Evolutionary conservation across 2,113 vertebrate species (phyloP).

Genomic region (Vombatus ursinus): DNA sequence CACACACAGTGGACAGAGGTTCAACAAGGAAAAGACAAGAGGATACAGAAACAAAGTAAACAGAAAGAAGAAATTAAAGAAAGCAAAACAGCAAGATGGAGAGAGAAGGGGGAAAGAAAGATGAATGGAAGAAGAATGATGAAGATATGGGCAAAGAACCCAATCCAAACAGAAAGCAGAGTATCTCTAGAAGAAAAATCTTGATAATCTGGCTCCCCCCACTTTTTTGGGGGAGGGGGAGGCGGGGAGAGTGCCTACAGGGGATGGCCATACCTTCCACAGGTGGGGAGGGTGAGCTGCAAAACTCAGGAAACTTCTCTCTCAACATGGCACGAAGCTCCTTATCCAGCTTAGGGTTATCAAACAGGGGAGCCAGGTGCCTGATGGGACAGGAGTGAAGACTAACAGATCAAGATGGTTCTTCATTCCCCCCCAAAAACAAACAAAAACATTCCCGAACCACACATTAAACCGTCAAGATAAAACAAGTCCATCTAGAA

Average conservation of each 20-base stretch:
- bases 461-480: not conserved
- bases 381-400: conserved; percentile 72
- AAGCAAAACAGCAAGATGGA: too few species aligned
- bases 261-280: conserved; percentile 88
- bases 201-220: not conserved
- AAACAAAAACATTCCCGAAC: not conserved
- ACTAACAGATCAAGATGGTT: not conserved
- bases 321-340: conserved; percentile 96
- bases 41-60: not conserved
- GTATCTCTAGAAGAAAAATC: not conserved
- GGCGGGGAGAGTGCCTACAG: not conserved
- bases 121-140: not conserved
- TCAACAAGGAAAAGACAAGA: not conserved
- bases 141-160: not conserved
- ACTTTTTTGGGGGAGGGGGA: not conserved
- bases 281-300: conserved; percentile 93
- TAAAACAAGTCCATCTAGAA: not conserved
- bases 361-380: conserved; percentile 94
- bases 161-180: not conserved
- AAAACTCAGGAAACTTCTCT: conserved; percentile 98
- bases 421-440: not conserved
- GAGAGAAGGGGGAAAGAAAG: not conserved
- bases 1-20: not conserved
- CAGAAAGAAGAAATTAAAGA: too few species aligned
- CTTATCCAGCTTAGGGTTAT: conserved; percentile 97